Evolutionary conservation across 1,140 invertebrate species (phyloP).

Genomic region (Globodera rostochiensis): DNA sequence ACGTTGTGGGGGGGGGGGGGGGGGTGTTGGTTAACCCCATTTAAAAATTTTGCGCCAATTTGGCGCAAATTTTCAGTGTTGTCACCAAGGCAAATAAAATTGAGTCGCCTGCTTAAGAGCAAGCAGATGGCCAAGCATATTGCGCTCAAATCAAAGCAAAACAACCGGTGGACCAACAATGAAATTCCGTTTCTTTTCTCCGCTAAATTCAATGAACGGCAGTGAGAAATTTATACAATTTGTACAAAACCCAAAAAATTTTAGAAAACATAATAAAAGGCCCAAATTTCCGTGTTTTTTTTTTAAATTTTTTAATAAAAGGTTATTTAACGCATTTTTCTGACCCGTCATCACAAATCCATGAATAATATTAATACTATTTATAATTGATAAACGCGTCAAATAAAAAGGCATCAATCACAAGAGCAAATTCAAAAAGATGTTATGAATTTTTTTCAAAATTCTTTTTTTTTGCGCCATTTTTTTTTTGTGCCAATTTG

Average conservation of each 20-base stretch:
- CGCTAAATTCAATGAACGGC: conserved; percentile 32
- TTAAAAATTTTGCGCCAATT: not conserved
- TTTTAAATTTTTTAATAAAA: conserved; percentile 6
- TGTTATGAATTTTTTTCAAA: not conserved
- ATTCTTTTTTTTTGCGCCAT: not conserved
- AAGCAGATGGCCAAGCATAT: conserved; percentile 25
- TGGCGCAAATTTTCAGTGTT: conserved; percentile 18
- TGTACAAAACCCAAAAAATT: not conserved
- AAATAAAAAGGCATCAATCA: no score
- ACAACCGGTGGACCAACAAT: conserved; percentile 40
- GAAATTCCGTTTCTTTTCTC: conserved; percentile 39
- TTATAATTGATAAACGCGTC: no score
- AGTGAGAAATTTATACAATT: conserved; percentile 19
- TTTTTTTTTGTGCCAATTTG: no score
- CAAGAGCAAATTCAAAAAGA: not conserved
- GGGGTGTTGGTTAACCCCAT: no score
- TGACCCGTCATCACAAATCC: no score
- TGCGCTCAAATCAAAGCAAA: conserved; percentile 33
- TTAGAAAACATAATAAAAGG: no score
- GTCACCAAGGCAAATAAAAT: conserved; percentile 33
- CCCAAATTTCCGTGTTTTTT: no score
- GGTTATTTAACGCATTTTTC: not conserved
- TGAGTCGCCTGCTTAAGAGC: conserved; percentile 9
- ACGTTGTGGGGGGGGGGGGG: not conserved
- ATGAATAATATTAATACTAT: no score